These are phyloP conservation scores for Pemphredon lugubris DNA, from an alignment of 2,888 invertebrate genomes.

Conservation along the genomic window DNA sequence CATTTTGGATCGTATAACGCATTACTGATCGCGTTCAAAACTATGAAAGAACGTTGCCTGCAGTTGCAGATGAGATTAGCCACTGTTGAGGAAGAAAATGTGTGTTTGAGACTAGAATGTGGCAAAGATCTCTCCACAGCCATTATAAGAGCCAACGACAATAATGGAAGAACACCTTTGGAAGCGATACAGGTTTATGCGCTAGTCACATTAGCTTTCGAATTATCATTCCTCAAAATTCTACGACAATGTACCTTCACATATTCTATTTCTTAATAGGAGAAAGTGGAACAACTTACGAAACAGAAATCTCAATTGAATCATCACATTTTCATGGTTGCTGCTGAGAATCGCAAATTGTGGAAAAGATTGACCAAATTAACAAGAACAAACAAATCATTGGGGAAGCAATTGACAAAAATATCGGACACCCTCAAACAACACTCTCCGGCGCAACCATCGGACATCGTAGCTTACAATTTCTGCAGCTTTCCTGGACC, in stretches of 20 bases:
- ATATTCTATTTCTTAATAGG: conserved; percentile 72
- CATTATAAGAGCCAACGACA: conserved; percentile 42
- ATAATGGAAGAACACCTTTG: conserved; percentile 54
- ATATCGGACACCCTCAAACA: conserved; percentile 82
- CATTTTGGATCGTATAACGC: conserved; percentile 82
- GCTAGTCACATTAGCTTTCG: neutral
- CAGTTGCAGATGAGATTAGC: conserved; percentile 88
- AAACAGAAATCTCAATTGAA: conserved; percentile 89
- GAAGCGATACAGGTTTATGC: conserved; percentile 76
- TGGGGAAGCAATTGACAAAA: conserved; percentile 82
- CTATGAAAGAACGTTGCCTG: conserved; percentile 91
- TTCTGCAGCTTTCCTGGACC: conserved; percentile 61
- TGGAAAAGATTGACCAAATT: conserved; percentile 88
- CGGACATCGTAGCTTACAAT: conserved; percentile 69
- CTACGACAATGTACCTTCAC: neutral
- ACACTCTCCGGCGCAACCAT: conserved; percentile 74
- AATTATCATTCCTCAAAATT: neutral
- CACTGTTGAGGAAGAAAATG: conserved; percentile 89
- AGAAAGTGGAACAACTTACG: conserved; percentile 86
- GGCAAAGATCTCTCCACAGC: conserved; percentile 59
- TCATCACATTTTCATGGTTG: conserved; percentile 91
- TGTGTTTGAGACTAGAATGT: conserved; percentile 83
- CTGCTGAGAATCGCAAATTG: conserved; percentile 90
- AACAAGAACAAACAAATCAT: conserved; percentile 83
- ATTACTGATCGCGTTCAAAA: conserved; percentile 89